Conservation (phyloP, 1,140 invertebrate genomes). For the Hyles euphorbiae region DNA sequence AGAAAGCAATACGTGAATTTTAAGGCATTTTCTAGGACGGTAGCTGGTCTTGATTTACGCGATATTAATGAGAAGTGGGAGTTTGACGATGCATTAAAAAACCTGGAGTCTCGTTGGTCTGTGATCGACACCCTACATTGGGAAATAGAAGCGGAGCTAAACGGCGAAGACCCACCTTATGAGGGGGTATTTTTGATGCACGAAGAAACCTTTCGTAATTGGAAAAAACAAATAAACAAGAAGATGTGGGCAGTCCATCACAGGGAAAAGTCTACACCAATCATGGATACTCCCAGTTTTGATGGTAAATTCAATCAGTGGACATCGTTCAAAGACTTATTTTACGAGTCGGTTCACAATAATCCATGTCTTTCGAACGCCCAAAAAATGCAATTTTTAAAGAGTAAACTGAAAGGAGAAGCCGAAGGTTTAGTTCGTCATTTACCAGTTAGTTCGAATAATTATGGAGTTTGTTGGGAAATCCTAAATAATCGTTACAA, state of each 20-base stretch:
- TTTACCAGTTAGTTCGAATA: background rate
- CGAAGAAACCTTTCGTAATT: slow-evolving; percentile 2
- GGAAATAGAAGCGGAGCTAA: slow-evolving; percentile 9
- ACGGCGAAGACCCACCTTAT: slow-evolving; percentile 3
- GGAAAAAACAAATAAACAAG: slow-evolving; percentile 7
- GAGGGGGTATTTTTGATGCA: slow-evolving; percentile 2
- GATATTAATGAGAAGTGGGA: slow-evolving; percentile 10
- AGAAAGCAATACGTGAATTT: slow-evolving; percentile 7
- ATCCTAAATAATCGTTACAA: slow-evolving; percentile 5
- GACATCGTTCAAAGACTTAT: slow-evolving; percentile 12
- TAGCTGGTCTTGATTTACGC: slow-evolving; percentile 1
- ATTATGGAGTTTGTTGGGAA: slow-evolving; percentile 6
- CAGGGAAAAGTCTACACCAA: slow-evolving; percentile 9
- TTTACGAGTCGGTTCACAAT: slow-evolving; percentile 9
- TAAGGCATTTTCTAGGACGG: slow-evolving; percentile 5
- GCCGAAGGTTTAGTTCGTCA: slow-evolving; percentile 2
- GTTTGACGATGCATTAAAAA: slow-evolving; percentile 8
- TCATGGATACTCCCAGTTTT: slow-evolving; percentile 5
- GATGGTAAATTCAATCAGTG: slow-evolving; percentile 7
- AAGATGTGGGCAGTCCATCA: slow-evolving; percentile 8
- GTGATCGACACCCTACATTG: slow-evolving; percentile 10
- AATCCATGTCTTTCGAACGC: slow-evolving; percentile 9
- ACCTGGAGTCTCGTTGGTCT: background rate
- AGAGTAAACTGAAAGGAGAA: background rate
- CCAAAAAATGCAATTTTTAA: slow-evolving; percentile 9